Evolutionary conservation across 1,140 invertebrate species (phyloP), one percentile per base, ranked within the genome.

Genomic region (Eriocheir sinensis): DNA sequence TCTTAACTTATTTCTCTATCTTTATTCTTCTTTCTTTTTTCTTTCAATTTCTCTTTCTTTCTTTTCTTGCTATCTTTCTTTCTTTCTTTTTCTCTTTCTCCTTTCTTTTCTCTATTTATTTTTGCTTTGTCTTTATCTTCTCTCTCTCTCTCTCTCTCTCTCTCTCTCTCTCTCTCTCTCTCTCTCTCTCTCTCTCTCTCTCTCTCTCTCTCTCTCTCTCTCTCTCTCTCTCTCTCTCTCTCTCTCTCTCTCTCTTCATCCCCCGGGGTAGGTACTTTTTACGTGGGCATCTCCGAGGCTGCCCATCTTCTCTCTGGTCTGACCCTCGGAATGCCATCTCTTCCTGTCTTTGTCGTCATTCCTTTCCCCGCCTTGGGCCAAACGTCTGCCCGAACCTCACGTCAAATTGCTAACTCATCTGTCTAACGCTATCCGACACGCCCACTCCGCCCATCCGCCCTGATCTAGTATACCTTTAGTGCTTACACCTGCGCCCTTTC

Each of bases 131-230:
- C 40, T 89, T n/a, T 89, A 30, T 89, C 44, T 41, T 48, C 44
- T 48, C 44, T 72, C 60, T 72, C 60, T 72, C 60, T 72, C 60
- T 72, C 60, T 72, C 60, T 72, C 60, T 72, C 60, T 72, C 60
- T 72, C 60, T 72, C 60, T 72, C 60, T 72, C 60, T 72, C 60
- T 72, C 60, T 72, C 60, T 72, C 60, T 72, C 60, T 72, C 60
- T 72, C 60, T 72, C 60, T 72, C 60, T 72, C 60, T n/a, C 27
- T 72, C 60, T 12, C 6, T 72, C 27, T n/a, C 60, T 21, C 21
- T 4, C 27, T 0, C 6, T 72, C 27, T n/a, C 21, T n/a, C n/a
- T n/a, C 17, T n/a, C 6, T n/a, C 60, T 72, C 60, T n/a, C n/a
- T n/a, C 21, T n/a, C 27, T n/a, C n/a, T 72, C n/a, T 21, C 12